Base-by-base conservation (phyloP, 2,888 invertebrate genomes). In the Synergus gifuensis region DNA sequence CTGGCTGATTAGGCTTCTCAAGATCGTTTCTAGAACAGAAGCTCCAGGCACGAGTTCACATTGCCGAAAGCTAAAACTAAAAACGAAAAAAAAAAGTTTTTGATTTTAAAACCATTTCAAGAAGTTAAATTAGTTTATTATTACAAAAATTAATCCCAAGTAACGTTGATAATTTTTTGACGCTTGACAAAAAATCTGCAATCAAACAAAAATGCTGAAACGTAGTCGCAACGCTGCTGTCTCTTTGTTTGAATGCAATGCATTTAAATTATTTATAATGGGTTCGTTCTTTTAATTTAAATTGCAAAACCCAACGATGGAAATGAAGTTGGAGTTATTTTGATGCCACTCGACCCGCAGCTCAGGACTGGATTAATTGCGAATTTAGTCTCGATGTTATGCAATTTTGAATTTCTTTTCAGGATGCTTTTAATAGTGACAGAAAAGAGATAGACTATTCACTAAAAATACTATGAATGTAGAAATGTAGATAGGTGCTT, bases 1-100 rank as follows among this genome's bases (percentile, higher is more conserved):
- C 90, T 88, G 85, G 89, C 85, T 91, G 91, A 91, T 91, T 90
- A 91, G 89, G 87, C 89, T 89, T 86, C 85, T 81, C 83, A 85
- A 85, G 86, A 85, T 88, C 89, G 88, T 89, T 90, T 89, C 88
- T 85, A 81, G 83, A 83, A 79, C 78, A 79, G 78, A 79, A 80
- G 79, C 76, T 40, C 16, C n/a, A 64, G 64, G n/a, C 28, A 40
- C 14, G 16, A 7, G 14, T 40, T 40, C 40, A 16, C 4, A 62
- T 28, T 12, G 11, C 12, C 28, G 62, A 14, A 1, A 62, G 22
- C 4, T 62, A 14, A 62, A 62, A 14, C 12, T 62, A 0, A 14
- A 22, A 28, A 14, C 14, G 28, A 14, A 14, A 12, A 12, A 18
- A 11, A 18, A 22, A 28, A n/a, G 9, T 40, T 16, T 40, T 3